These are phyloP conservation scores for Oscheius sp. DNA, from an alignment of 2,888 invertebrate species.

Conservation along the genomic window DNA sequence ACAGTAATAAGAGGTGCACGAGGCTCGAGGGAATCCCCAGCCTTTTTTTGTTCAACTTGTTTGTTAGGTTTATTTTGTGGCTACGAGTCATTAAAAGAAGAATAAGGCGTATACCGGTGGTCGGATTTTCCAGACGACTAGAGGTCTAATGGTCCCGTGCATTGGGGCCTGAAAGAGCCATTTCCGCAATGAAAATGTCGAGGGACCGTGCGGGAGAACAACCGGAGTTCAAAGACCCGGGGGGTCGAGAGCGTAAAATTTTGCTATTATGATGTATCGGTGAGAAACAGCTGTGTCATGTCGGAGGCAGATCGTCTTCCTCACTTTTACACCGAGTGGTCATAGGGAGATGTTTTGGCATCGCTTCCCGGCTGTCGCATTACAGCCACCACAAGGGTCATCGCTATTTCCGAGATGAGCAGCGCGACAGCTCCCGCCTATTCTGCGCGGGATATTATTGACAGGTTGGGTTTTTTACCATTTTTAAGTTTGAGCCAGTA, in stretches of 20 bases:
- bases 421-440: constrained; percentile 25
- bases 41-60: no score
- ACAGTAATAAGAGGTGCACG: no score
- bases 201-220: background rate
- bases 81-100: no score
- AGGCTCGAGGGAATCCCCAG: no score
- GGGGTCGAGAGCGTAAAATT: no score
- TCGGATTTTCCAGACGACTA: constrained; percentile 21
- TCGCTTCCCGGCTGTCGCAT: constrained; percentile 25
- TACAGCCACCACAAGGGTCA: constrained; percentile 23
- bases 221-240: background rate
- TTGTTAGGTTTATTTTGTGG: no score
- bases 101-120: no score
- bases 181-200: constrained; percentile 27
- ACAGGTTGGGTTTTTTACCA: constrained; percentile 8
- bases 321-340: constrained; percentile 9
- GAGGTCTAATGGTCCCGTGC: constrained; percentile 24
- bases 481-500: constrained; percentile 63
- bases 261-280: no score
- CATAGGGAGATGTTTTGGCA: constrained; percentile 29
- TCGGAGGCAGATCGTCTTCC: background rate
- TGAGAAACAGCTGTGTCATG: background rate
- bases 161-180: constrained; percentile 19
- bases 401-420: constrained; percentile 22
- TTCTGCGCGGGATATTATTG: constrained; percentile 32